A percentile compares a stretch with the other conserved stretches of the same genome.
phyloP scores from a whole-genome alignment of 2,797 vertebrate genomes.

The Anguilla megastoma region DNA sequence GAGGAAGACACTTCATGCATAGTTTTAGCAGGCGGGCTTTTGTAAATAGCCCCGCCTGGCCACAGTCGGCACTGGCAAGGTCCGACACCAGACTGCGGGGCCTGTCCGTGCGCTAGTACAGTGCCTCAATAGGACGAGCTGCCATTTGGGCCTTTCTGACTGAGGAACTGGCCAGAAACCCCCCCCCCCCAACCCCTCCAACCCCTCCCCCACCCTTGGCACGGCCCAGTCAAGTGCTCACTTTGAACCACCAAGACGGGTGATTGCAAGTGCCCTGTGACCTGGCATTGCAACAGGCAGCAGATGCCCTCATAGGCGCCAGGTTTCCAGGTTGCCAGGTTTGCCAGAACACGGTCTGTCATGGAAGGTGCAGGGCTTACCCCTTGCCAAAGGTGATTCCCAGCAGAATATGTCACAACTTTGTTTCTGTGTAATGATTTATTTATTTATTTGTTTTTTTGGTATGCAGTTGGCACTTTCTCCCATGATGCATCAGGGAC shows the following conservation, averaged over 20 bases:
- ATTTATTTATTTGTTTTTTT: constrained; percentile 47
- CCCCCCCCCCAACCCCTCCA: constrained; percentile 45
- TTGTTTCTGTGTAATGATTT: constrained; percentile 51
- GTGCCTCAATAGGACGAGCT: not conserved
- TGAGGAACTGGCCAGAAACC: constrained; percentile 84
- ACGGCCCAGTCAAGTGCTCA: constrained; percentile 84
- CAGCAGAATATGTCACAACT: constrained; percentile 66
- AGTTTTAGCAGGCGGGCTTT: not conserved
- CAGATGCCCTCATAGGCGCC: constrained; percentile 78
- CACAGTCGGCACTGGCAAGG: not conserved
- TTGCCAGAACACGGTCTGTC: constrained; percentile 81
- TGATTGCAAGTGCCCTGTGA: constrained; percentile 88
- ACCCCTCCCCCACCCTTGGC: constrained; percentile 61
- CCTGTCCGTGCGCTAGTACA: not conserved
- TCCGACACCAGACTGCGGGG: not conserved
- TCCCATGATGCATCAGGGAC: constrained; percentile 63
- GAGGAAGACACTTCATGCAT: not conserved
- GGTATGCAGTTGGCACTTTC: constrained; percentile 71
- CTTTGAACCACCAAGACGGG: constrained; percentile 82
- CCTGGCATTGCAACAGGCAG: constrained; percentile 86
- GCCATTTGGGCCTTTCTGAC: constrained; percentile 87
- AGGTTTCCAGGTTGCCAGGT: constrained; percentile 84
- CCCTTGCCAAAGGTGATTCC: constrained; percentile 82
- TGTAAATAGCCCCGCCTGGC: not conserved
- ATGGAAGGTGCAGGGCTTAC: constrained; percentile 75